phyloP scores from a whole-genome alignment of 2,888 invertebrate species.

The Metalampra italica region DNA sequence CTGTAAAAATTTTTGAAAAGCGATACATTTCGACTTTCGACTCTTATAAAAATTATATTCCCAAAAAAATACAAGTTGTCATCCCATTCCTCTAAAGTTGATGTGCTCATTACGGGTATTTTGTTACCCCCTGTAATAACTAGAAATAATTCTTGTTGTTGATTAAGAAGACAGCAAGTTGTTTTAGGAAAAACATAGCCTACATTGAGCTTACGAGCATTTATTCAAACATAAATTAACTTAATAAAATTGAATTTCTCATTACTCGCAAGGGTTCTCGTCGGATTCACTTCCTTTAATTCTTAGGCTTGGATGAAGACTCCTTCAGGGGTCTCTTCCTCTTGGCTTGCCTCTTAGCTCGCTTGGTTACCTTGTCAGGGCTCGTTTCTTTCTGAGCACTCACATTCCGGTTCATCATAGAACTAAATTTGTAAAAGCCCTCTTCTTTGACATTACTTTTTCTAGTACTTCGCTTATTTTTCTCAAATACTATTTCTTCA shows the following conservation, averaged over 20 bases:
- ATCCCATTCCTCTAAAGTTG: too few species aligned
- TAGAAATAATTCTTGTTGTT: too few species aligned
- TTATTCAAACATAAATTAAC: constrained; percentile 32
- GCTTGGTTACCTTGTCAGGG: constrained; percentile 25
- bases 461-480: constrained; percentile 32
- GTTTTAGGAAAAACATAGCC: neutral
- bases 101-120: too few species aligned
- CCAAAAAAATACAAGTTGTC: too few species aligned
- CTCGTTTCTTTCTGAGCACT: constrained; percentile 27
- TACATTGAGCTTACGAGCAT: constrained; percentile 19
- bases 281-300: constrained; percentile 18
- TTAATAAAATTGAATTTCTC: constrained; percentile 32
- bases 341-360: constrained; percentile 30
- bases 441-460: constrained; percentile 41
- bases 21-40: too few species aligned
- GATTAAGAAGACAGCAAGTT: too few species aligned
- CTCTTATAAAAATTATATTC: too few species aligned
- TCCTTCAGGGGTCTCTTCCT: constrained; percentile 32
- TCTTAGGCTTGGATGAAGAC: constrained; percentile 31
- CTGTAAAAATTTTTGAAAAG: too few species aligned
- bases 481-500: constrained; percentile 12
- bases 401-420: constrained; percentile 43
- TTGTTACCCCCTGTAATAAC: too few species aligned
- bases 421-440: constrained; percentile 51
- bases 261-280: constrained; percentile 25